Conservation (phyloP, 1,140 invertebrate species). For the Eufriesea mexicana region DNA sequence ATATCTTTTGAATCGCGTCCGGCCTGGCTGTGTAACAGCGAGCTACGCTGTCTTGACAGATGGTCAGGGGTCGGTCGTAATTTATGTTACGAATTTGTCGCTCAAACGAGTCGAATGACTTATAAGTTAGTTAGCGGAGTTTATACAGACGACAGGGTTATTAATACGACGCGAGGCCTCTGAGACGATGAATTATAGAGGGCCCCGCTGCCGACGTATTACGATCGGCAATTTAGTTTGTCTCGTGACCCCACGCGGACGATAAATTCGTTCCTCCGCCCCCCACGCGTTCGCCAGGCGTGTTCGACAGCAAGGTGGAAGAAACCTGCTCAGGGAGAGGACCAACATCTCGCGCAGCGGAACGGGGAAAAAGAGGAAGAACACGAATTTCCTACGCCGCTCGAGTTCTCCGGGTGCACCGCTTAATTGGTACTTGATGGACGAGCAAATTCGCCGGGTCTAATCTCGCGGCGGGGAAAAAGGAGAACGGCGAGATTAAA, state of each 20-base stretch:
- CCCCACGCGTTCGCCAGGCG: not conserved
- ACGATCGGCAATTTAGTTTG: conserved; percentile 54
- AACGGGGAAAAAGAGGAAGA: too few species aligned
- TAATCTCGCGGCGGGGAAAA: not conserved
- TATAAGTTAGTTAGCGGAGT: conserved; percentile 54
- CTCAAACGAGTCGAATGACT: conserved; percentile 49
- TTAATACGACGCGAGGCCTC: conserved; percentile 41
- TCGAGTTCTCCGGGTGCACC: too few species aligned
- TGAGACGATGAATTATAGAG: conserved; percentile 42
- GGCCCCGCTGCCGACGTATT: conserved; percentile 25
- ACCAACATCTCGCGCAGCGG: too few species aligned
- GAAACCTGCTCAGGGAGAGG: too few species aligned
- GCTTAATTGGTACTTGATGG: not conserved
- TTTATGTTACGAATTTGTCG: conserved; percentile 58
- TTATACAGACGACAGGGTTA: conserved; percentile 42
- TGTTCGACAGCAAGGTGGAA: too few species aligned
- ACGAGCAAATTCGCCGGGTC: not conserved
- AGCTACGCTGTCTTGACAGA: not conserved
- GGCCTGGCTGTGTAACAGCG: conserved; percentile 15
- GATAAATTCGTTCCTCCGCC: conserved; percentile 27
- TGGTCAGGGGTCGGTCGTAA: conserved; percentile 54
- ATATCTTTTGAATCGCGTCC: conserved; percentile 16
- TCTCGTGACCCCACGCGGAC: conserved; percentile 36
- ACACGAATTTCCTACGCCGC: too few species aligned
- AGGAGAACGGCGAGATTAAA: not conserved